Percentiles rank a stretch among this genome's conserved stretches.
Conservation (phyloP, 2,888 invertebrate species). For the Plagiodera versicolora region DNA sequence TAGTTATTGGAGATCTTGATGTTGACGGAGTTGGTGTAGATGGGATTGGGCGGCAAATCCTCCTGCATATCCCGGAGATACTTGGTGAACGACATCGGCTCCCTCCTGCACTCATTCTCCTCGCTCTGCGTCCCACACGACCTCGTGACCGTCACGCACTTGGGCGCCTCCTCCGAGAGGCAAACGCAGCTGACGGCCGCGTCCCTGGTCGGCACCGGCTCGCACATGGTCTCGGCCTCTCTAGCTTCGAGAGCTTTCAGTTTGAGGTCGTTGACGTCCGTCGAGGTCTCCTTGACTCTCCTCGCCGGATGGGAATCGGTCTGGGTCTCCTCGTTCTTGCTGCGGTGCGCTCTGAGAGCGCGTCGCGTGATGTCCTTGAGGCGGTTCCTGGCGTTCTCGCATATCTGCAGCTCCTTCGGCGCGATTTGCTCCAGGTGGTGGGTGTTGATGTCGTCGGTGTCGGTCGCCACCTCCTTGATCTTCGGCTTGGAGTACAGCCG, state of each 20-base stretch:
- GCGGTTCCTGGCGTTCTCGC: constrained; percentile 62
- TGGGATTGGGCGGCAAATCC: constrained; percentile 46
- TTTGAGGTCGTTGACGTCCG: constrained; percentile 61
- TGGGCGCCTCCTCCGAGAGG: constrained; percentile 27
- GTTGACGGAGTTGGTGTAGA: constrained; percentile 58
- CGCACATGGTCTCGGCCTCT: constrained; percentile 52
- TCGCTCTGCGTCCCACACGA: constrained; percentile 52
- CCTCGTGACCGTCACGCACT: constrained; percentile 46
- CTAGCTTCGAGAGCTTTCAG: constrained; percentile 51
- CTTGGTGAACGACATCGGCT: constrained; percentile 49
- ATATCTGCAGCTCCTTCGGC: constrained; percentile 58
- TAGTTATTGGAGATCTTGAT: constrained; percentile 64
- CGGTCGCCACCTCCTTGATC: constrained; percentile 55
- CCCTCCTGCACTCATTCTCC: constrained; percentile 37
- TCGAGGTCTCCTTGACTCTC: constrained; percentile 62
- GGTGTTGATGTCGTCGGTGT: constrained; percentile 43
- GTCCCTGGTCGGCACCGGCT: constrained; percentile 53
- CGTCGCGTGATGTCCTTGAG: constrained; percentile 63
- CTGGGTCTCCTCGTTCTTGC: constrained; percentile 62
- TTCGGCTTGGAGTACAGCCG: constrained; percentile 66
- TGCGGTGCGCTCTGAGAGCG: constrained; percentile 59
- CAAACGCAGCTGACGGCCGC: constrained; percentile 57
- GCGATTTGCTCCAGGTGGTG: constrained; percentile 20
- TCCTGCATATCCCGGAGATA: constrained; percentile 45
- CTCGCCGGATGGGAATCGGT: constrained; percentile 57